Percentiles rank a stretch among this genome's conserved stretches.
Evolutionary conservation across 2,888 invertebrate species (phyloP).

Genomic region (Aricia artaxerxes): DNA sequence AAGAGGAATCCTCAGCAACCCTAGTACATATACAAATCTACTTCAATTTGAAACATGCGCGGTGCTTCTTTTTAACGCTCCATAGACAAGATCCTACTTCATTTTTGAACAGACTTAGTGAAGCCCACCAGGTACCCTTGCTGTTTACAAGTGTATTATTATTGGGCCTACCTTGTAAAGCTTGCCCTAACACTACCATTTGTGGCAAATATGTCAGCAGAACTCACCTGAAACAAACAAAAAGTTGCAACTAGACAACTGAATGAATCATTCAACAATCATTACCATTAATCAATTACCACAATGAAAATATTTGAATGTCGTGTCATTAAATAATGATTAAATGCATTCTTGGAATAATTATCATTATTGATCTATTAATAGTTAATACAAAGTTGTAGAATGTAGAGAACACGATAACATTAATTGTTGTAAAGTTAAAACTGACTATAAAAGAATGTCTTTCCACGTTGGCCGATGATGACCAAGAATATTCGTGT

Average conservation of each 20-base stretch:
- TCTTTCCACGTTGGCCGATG: not conserved
- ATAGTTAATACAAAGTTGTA: not conserved
- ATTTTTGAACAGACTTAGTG: not conserved
- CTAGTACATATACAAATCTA: no score
- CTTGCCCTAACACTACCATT: not conserved
- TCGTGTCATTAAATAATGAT: conserved; percentile 11
- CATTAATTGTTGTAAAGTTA: no score
- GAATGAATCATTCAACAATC: conserved; percentile 5
- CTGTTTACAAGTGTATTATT: not conserved
- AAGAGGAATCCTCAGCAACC: no score
- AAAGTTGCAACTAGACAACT: conserved; percentile 35
- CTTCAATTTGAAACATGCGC: no score
- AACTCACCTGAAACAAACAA: conserved; percentile 61
- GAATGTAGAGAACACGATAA: not conserved
- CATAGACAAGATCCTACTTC: not conserved
- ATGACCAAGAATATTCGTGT: not conserved
- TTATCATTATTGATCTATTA: not conserved
- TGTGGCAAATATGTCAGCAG: not conserved
- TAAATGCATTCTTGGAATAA: not conserved
- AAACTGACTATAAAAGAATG: not conserved
- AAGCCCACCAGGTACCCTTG: no score
- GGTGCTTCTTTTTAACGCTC: not conserved
- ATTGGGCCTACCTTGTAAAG: not conserved
- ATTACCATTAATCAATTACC: not conserved
- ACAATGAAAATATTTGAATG: not conserved